Evolutionary conservation across 2,113 vertebrate species (phyloP).

Genomic region (Peromyscus maniculatus): DNA sequence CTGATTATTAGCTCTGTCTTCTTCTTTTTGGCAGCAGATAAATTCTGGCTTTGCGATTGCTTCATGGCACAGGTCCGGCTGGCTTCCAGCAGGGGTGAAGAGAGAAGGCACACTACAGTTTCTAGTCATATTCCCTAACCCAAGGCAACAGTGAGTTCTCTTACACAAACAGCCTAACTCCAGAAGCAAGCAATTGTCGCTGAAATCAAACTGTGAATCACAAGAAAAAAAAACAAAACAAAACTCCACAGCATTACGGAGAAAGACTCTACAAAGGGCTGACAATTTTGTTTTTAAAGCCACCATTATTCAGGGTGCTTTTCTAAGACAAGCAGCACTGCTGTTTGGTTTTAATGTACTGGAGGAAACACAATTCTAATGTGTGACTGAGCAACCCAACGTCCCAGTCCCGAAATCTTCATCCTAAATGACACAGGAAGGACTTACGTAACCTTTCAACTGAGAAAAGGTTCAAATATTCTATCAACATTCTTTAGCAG

Average conservation of each 20-base stretch:
- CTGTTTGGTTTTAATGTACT: neutral
- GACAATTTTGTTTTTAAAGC: neutral
- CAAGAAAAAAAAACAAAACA: neutral
- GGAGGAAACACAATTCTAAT: neutral
- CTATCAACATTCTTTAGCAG: neutral
- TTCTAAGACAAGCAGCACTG: neutral
- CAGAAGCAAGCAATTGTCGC: neutral
- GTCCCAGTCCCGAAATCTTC: neutral
- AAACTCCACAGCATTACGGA: neutral
- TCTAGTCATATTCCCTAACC: conserved; percentile 53
- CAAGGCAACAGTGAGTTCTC: conserved; percentile 75
- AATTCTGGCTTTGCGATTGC: conserved; percentile 10
- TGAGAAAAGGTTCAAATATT: neutral
- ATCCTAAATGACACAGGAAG: neutral
- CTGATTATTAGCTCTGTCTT: neutral
- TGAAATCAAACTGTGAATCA: neutral
- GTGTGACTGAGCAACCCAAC: neutral
- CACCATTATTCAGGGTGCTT: neutral
- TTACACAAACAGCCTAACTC: conserved; percentile 46
- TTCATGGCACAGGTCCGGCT: conserved; percentile 18
- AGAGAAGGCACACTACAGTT: conserved; percentile 76
- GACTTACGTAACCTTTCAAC: neutral
- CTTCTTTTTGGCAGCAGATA: conserved; percentile 61
- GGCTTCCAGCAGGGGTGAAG: neutral
- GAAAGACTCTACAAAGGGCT: neutral